Base-by-base conservation (phyloP, 1,140 invertebrate species). In the Argopecten irradians region DNA sequence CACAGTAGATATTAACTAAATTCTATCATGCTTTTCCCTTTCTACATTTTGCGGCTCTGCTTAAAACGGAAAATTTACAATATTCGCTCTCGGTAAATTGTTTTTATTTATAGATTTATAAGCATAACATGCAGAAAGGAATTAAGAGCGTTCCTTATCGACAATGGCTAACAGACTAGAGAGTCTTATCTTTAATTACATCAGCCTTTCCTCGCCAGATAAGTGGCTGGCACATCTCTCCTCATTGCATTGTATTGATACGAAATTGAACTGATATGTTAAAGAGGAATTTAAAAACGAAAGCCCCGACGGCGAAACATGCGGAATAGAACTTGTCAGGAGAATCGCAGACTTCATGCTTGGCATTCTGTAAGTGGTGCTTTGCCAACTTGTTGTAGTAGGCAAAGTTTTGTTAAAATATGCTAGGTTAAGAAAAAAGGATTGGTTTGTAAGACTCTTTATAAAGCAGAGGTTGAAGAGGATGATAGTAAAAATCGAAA, bases 71-170 rank as follows among this genome's bases (percentile, higher is more conserved):
- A 71, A 28, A 71, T 71, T 71, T 71, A 71, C n/a, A 71, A 71
- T 71, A 28, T 71, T 71, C n/a, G 55, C 55, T 71, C 22, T 71
- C 55, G 55, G 55, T 71, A 71, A 71, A 71, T 71, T 71, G 55
- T 71, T 71, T 71, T 71, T 71, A 71, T 71, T 71, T 28, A n/a
- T n/a, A 71, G 55, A 7, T 71, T 71, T 71, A 71, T 71, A 71
- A 71, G 55, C n/a, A 28, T 22, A 71, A 71, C 55, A 71, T 16
- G 28, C 55, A n/a, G 28, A 5, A n/a, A 5, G 13, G 55, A 28
- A n/a, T 71, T 71, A 71, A n/a, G 55, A 71, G 55, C n/a, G 1
- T 22, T 3, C 28, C 55, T 71, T 71, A 71, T 71, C 55, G 55
- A 71, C 55, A 71, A 71, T 28, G n/a, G 55, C 55, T 71, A 71